phyloP scores from a whole-genome alignment of 2,888 invertebrate species.

The Spisula solida region DNA sequence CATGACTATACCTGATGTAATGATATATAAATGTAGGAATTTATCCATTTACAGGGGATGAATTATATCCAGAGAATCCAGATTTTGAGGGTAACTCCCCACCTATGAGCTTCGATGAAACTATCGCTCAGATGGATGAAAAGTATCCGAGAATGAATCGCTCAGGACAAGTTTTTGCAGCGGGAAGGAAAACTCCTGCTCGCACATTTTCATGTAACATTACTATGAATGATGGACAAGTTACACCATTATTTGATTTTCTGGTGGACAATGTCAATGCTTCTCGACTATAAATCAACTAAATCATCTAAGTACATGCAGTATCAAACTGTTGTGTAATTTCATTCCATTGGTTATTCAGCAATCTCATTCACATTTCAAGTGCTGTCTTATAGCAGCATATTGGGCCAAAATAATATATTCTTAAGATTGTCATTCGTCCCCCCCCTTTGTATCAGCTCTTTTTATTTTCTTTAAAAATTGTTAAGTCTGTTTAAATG shows the following conservation, averaged over 20 bases:
- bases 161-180: constrained; percentile 39
- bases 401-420: no score
- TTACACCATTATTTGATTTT: constrained; percentile 49
- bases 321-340: background rate
- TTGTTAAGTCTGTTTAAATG: no score
- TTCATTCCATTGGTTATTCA: background rate
- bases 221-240: constrained; percentile 68
- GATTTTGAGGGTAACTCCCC: constrained; percentile 79
- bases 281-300: constrained; percentile 32
- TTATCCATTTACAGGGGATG: constrained; percentile 83
- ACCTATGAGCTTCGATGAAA: constrained; percentile 67
- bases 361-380: background rate
- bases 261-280: background rate
- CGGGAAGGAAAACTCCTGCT: constrained; percentile 9
- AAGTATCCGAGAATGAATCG: constrained; percentile 71
- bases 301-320: no score
- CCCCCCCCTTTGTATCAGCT: no score
- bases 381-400: no score
- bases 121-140: constrained; percentile 75
- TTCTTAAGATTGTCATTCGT: no score
- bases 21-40: no score
- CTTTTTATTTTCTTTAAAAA: no score
- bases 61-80: constrained; percentile 84
- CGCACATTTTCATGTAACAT: constrained; percentile 60
- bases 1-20: no score